A percentile compares a stretch with the other conserved stretches of the same genome.
These are phyloP conservation scores for Halocynthia roretzi DNA, from an alignment of 23 tunicate species.

Conservation along the genomic window DNA sequence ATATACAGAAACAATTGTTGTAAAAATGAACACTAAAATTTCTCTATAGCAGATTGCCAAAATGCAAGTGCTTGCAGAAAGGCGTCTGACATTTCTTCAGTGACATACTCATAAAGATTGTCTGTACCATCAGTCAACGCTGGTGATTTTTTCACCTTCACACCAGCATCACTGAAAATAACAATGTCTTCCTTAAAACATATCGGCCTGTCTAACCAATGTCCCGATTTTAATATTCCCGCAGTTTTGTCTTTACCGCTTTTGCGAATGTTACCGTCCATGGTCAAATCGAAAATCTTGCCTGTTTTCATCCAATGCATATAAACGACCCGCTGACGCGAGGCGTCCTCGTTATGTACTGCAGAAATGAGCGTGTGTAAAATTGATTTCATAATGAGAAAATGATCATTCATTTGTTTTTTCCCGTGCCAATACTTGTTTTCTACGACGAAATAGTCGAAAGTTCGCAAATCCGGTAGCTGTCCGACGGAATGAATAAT, in stretches of 20 bases:
- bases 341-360: background rate
- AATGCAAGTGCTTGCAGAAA: conserved; percentile 6
- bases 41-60: background rate
- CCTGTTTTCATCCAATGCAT: background rate
- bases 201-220: background rate
- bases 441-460: too few species aligned
- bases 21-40: background rate
- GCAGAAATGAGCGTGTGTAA: background rate
- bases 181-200: background rate
- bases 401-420: background rate
- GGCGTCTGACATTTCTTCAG: conserved; percentile 8
- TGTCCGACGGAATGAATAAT: too few species aligned
- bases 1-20: background rate
- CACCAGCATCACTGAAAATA: background rate
- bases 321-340: background rate
- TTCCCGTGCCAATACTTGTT: too few species aligned
- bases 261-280: background rate
- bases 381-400: background rate
- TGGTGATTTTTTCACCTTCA: background rate
- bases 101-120: background rate
- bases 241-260: background rate
- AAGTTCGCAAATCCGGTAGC: too few species aligned
- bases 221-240: background rate
- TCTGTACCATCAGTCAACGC: background rate
- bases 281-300: background rate